phyloP scores from a whole-genome alignment of 2,113 vertebrate species.

The Halcyon senegalensis region DNA sequence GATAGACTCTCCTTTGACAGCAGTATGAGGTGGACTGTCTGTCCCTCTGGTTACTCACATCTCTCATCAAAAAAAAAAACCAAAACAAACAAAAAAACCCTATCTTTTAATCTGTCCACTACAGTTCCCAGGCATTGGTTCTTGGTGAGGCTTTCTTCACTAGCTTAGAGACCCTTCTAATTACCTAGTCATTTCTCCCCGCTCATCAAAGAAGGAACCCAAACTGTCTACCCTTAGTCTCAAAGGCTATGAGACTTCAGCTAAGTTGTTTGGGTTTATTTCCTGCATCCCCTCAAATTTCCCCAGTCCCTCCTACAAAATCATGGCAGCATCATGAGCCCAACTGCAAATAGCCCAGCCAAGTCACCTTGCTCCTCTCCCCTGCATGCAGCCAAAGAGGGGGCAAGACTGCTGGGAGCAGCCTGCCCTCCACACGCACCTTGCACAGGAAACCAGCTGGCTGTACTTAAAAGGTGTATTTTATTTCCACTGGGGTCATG shows the following conservation, averaged over 20 bases:
- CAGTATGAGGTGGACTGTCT: not conserved
- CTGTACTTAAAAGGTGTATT: not conserved
- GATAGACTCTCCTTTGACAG: not conserved
- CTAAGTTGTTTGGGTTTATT: not conserved
- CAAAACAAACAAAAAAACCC: fast-evolving
- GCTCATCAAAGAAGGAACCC: not conserved
- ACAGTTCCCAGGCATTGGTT: not conserved
- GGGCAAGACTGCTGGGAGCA: not conserved
- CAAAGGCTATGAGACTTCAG: not conserved
- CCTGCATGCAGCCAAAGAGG: fast-evolving
- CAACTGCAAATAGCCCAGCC: not conserved
- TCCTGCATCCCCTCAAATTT: not conserved
- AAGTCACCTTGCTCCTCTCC: not conserved
- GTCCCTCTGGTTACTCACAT: not conserved
- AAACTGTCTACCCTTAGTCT: not conserved
- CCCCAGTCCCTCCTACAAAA: not conserved
- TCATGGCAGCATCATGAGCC: not conserved
- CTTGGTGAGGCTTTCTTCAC: not conserved
- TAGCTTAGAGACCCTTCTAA: not conserved
- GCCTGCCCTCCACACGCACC: not conserved
- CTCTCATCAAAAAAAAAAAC: not conserved
- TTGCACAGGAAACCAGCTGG: not conserved
- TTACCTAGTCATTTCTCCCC: not conserved
- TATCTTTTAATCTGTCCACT: not conserved
- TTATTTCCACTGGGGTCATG: not conserved